Evolutionary conservation across 2,113 vertebrate species (phyloP).

Genomic region (Reinhardtius hippoglossoides): DNA sequence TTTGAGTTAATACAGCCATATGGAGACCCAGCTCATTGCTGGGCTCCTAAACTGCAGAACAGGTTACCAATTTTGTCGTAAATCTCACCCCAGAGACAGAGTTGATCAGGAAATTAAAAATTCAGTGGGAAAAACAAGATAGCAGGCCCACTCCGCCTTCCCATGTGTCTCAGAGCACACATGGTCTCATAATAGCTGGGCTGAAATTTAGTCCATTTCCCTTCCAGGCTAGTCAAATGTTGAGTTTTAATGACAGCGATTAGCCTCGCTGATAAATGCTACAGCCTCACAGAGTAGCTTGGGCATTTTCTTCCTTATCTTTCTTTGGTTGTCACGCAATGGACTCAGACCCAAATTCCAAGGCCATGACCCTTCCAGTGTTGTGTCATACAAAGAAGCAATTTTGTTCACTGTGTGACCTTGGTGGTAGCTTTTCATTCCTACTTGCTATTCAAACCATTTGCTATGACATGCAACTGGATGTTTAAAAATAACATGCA

Average conservation of each 20-base stretch:
- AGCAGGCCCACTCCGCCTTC: slow-evolving; percentile 28
- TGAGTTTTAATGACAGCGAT: slow-evolving; percentile 67
- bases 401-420: slow-evolving; percentile 20
- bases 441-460: background rate
- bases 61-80: slow-evolving; percentile 26
- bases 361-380: background rate
- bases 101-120: slow-evolving; percentile 70
- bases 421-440: background rate
- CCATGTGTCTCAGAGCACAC: background rate
- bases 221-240: slow-evolving; percentile 36
- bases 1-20: slow-evolving; percentile 39
- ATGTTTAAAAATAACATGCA: background rate
- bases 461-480: slow-evolving; percentile 27
- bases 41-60: slow-evolving; percentile 5
- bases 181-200: background rate
- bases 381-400: slow-evolving; percentile 13
- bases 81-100: slow-evolving; percentile 36
- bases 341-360: slow-evolving; percentile 22
- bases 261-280: slow-evolving; percentile 64
- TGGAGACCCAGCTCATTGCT: slow-evolving; percentile 31
- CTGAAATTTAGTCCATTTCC: slow-evolving; percentile 43
- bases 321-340: slow-evolving; percentile 52
- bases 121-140: slow-evolving; percentile 52
- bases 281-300: slow-evolving; percentile 19
- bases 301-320: slow-evolving; percentile 50